phyloP scores from a whole-genome alignment of 2,888 invertebrate genomes.

The Steromphala cineraria region DNA sequence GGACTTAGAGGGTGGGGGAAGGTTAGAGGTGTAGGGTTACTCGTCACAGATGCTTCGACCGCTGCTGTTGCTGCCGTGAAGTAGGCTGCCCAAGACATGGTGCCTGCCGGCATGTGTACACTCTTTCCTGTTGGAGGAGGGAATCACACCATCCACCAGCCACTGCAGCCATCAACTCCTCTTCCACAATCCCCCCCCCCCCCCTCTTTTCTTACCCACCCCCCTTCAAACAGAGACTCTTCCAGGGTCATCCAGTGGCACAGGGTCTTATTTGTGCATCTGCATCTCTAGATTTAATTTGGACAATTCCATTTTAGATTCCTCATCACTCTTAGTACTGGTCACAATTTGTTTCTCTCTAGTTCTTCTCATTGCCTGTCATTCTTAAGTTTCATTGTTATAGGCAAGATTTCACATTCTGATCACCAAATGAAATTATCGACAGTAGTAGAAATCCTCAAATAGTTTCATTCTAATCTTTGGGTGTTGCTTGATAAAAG shows the following conservation, averaged over 20 bases:
- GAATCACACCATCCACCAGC: background rate
- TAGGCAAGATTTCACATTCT: no score
- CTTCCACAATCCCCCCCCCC: background rate
- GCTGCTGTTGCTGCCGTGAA: background rate
- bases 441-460: no score
- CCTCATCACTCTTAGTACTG: background rate
- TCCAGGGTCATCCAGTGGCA: no score
- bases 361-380: no score
- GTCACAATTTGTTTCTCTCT: no score
- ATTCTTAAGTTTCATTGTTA: no score
- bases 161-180: background rate
- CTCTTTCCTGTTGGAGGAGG: slow-evolving; percentile 17
- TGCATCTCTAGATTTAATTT: background rate
- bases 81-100: background rate
- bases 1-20: background rate
- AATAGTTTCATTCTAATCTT: no score
- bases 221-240: background rate
- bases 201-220: background rate
- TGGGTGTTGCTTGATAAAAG: no score
- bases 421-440: no score
- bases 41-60: slow-evolving; percentile 1
- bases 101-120: background rate
- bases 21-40: slow-evolving; percentile 6
- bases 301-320: background rate
- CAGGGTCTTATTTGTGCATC: no score